Evolutionary conservation across 2,113 vertebrate genomes (phyloP).

Genomic region (Sturnira hondurensis): DNA sequence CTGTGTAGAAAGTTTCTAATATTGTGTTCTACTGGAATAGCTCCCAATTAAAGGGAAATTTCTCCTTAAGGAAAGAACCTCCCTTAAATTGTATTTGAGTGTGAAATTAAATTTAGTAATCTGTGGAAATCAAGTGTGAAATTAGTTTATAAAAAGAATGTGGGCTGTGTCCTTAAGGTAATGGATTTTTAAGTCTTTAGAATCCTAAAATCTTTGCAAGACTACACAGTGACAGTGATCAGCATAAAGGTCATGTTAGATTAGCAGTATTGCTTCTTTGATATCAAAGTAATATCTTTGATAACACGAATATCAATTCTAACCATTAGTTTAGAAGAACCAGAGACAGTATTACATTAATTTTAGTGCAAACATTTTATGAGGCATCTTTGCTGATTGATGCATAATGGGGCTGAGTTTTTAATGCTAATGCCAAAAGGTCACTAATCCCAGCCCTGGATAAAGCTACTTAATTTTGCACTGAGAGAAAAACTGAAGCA

Average conservation of each 20-base stretch:
- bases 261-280: neutral
- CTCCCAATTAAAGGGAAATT: conserved; percentile 1
- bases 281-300: neutral
- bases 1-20: neutral
- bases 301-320: neutral
- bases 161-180: conserved; percentile 2
- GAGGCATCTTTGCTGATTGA: neutral
- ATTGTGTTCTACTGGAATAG: neutral
- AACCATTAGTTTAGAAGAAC: conserved; percentile 2
- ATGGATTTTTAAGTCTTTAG: conserved; percentile 29
- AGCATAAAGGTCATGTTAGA: neutral
- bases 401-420: neutral
- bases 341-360: neutral
- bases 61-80: conserved; percentile 27
- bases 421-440: neutral
- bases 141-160: conserved; percentile 37
- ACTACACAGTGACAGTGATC: neutral
- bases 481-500: neutral
- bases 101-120: conserved; percentile 46
- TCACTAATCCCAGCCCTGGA: neutral
- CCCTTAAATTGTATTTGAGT: conserved; percentile 18
- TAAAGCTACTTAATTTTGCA: neutral
- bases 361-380: conserved; percentile 20
- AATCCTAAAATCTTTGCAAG: neutral
- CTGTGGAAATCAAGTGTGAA: conserved; percentile 45